These are phyloP conservation scores for Elegia similella DNA, from an alignment of 2,888 invertebrate species.

Conservation along the genomic window DNA sequence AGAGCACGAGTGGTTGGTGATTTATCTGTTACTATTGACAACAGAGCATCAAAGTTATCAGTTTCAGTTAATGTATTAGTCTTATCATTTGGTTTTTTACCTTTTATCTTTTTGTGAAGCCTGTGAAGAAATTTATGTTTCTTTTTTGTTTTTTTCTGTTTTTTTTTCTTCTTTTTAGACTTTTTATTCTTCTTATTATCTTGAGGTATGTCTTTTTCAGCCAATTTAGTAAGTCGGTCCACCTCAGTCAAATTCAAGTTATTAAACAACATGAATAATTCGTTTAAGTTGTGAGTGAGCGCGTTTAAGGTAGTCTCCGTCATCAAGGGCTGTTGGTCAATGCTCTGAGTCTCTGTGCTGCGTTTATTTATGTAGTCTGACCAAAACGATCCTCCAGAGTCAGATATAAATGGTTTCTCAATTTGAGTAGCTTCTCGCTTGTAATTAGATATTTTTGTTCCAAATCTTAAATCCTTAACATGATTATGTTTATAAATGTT, in stretches of 20 bases:
- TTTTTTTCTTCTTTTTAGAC: background rate
- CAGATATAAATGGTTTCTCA: slow-evolving; percentile 39
- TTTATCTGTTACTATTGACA: background rate
- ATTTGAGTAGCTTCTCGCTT: slow-evolving; percentile 30
- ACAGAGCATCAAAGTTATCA: background rate
- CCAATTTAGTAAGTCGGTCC: background rate
- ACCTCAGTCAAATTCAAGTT: background rate
- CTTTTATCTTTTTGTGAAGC: background rate
- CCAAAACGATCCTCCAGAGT: slow-evolving; percentile 46
- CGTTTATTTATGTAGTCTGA: slow-evolving; percentile 38
- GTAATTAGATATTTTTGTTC: background rate
- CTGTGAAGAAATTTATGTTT: background rate
- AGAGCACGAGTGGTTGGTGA: background rate
- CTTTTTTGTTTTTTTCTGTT: background rate
- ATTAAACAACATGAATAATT: slow-evolving; percentile 1
- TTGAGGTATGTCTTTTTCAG: background rate
- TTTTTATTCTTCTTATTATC: background rate
- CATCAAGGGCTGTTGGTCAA: background rate
- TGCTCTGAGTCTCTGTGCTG: slow-evolving; percentile 16
- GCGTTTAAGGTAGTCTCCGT: background rate
- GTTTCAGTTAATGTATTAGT: background rate
- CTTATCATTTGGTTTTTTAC: background rate
- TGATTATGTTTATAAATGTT: background rate
- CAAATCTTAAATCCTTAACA: background rate
- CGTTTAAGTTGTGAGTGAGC: slow-evolving; percentile 21